A percentile compares a stretch with the other conserved stretches of the same genome.
Conservation (phyloP, 2,113 vertebrate species). For the Antigone vipio region DNA sequence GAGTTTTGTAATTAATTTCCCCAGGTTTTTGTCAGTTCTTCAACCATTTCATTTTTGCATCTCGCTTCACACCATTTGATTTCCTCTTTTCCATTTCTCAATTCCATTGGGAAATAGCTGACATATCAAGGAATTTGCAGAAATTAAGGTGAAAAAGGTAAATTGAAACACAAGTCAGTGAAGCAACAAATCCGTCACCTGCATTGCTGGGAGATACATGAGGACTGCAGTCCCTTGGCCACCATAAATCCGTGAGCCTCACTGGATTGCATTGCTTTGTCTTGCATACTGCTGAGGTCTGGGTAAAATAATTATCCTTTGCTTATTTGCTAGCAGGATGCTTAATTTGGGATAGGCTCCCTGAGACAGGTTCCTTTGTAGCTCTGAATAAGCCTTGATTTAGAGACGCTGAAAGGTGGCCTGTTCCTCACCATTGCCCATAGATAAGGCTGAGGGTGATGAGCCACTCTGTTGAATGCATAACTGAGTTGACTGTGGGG, state of each 20-base stretch:
- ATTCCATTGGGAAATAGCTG: neutral
- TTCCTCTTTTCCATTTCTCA: neutral
- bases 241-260: neutral
- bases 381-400: neutral
- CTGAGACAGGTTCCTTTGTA: neutral
- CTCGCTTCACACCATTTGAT: neutral
- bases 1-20: slow-evolving; percentile 1
- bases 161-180: neutral
- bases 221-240: neutral
- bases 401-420: neutral
- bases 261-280: neutral
- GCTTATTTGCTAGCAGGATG: neutral
- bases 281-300: neutral
- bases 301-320: neutral
- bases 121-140: neutral
- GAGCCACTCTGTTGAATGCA: neutral
- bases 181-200: neutral
- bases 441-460: neutral
- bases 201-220: neutral
- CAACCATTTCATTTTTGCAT: neutral
- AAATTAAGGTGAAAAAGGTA: neutral
- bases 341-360: neutral
- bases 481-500: neutral
- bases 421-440: neutral
- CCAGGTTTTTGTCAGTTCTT: neutral